A percentile compares a stretch with the other conserved stretches of the same genome.
phyloP scores from a whole-genome alignment of 2,113 vertebrate species.

The Chelonoidis abingdonii region DNA sequence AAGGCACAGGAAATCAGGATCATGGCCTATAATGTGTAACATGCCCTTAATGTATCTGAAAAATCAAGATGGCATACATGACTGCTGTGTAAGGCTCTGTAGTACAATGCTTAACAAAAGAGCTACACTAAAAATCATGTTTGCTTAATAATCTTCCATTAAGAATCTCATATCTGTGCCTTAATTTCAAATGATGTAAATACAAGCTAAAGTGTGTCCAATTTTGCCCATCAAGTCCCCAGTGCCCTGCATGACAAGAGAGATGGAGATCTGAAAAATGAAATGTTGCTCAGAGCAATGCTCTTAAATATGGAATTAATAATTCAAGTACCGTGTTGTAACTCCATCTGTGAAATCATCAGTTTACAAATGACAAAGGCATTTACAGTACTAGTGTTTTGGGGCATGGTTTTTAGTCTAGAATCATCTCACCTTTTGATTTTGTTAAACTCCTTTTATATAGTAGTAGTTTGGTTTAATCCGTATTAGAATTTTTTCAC shows the following conservation, averaged over 20 bases:
- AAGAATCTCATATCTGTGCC: neutral
- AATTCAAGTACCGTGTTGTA: neutral
- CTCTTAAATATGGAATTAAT: neutral
- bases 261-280: neutral
- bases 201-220: neutral
- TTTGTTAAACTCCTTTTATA: neutral
- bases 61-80: neutral
- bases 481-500: neutral
- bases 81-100: neutral
- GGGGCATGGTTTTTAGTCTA: constrained; percentile 15
- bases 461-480: neutral
- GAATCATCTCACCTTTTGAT: neutral
- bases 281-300: neutral
- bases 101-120: neutral
- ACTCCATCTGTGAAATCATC: neutral
- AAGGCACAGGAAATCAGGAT: neutral
- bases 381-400: neutral
- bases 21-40: neutral
- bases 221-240: constrained; percentile 17
- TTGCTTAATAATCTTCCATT: neutral
- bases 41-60: neutral
- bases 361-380: neutral
- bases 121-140: neutral
- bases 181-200: neutral
- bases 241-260: neutral